phyloP scores from a whole-genome alignment of 2,113 vertebrate genomes.

The Hirundichthys speculiger region DNA sequence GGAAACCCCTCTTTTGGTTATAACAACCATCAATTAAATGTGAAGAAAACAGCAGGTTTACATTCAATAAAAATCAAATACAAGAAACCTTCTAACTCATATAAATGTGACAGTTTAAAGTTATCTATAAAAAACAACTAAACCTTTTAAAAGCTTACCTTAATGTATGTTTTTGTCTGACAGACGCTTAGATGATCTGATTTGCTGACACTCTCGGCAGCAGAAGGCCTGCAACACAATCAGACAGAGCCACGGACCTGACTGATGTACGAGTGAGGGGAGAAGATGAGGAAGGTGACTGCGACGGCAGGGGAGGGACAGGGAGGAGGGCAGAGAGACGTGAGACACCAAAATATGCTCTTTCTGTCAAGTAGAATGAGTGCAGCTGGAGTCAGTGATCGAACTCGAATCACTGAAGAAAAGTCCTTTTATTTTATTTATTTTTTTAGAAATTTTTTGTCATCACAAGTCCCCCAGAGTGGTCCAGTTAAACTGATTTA shows the following conservation, averaged over 20 bases:
- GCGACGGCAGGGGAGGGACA: conserved; percentile 6
- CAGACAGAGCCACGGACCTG: not conserved
- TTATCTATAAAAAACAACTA: not conserved
- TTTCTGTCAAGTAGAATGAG: not conserved
- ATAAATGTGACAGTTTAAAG: not conserved
- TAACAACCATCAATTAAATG: not conserved
- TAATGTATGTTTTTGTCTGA: not conserved
- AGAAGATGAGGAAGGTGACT: conserved; percentile 35
- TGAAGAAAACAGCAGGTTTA: not conserved
- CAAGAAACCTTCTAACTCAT: not conserved
- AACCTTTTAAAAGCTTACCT: conserved; percentile 48
- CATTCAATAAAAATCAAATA: not conserved
- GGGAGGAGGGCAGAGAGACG: conserved; percentile 6
- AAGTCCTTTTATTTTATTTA: no score
- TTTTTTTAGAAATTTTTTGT: no score
- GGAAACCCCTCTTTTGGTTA: not conserved
- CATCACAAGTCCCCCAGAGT: no score
- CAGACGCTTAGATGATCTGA: not conserved
- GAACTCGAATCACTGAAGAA: no score
- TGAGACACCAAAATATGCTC: conserved; percentile 1
- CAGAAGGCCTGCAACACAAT: conserved; percentile 12
- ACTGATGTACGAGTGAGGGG: conserved; percentile 20
- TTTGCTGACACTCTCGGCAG: conserved; percentile 5
- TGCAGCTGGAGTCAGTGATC: not conserved
- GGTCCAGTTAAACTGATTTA: no score